Evolutionary conservation across 2,888 invertebrate species (phyloP), one percentile per base, ranked within the genome.

Genomic region (Sturmia bella): DNA sequence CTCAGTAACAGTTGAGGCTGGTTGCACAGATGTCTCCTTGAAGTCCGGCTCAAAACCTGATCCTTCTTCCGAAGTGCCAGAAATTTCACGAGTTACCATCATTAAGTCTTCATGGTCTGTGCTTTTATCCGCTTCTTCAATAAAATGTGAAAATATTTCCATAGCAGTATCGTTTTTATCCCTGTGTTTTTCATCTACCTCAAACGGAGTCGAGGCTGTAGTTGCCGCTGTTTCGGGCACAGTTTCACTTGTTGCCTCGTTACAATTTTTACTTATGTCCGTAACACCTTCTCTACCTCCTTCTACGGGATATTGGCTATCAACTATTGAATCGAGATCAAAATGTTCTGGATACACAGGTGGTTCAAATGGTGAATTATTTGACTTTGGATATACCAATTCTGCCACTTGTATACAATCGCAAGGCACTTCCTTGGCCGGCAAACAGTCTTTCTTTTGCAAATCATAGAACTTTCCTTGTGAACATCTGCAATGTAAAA

Each of bases 401-500:
- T 87, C 85, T 3, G 85, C 79, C 13, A 85, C 72, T 41, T 80
- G 80, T 21, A 85, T 79, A 37, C 86, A 86, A 43, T 86, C 86
- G 56, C 87, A 89, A 0, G 84, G 56, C 0, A 87, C 88, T 37
- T 86, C 79, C 3, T 80, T 75, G 3, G 76, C 64, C 0, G 89
- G 88, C n/a, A 85, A 75, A 48, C 89, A 90, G 3, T 84, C 32
- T 4, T 85, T 85, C 2, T 83, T 76, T 9, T 80, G 43, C 11
- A 80, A 61, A 73, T 89, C 87, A 57, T 84, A 90, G 68, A 87
- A 87, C 3, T 85, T 84, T 15, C 85, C 85, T 37, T 82, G 85
- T 6, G 89, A 87, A 76, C 90, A 90, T 72, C 88, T 89, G 39
- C 13, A 69, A 4, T 48, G 48, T 24, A 7, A 50, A 48, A 9